These are phyloP conservation scores for Xestia ashworthii DNA, from an alignment of 2,888 invertebrate genomes.

Conservation along the genomic window DNA sequence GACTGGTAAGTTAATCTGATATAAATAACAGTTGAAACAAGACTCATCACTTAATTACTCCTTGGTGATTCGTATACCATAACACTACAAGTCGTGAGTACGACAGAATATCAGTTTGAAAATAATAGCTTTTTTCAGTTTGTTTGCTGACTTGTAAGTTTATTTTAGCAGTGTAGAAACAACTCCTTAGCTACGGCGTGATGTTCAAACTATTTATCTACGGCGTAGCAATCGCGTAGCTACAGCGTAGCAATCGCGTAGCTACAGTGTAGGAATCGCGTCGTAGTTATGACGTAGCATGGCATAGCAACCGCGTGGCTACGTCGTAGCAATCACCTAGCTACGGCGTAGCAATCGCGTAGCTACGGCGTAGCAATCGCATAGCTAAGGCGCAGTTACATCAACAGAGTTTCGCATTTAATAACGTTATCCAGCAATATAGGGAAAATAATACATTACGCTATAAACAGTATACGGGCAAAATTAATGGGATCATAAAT, in stretches of 20 bases:
- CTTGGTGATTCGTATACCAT: background rate
- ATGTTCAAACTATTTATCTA: too few relatives aligned
- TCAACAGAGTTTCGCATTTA: conserved; percentile 3
- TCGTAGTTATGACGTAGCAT: too few relatives aligned
- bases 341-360: background rate
- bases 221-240: too few relatives aligned
- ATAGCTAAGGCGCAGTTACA: background rate
- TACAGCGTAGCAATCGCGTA: too few relatives aligned
- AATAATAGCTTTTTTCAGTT: background rate
- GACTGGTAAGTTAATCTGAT: conserved; percentile 20
- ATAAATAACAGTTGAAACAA: background rate
- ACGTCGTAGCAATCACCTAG: background rate
- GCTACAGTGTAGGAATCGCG: background rate
- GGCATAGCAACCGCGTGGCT: background rate
- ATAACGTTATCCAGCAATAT: conserved; percentile 22
- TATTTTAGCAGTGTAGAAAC: too few relatives aligned
- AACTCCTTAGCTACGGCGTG: too few relatives aligned
- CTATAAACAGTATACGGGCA: background rate
- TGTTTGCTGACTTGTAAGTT: too few relatives aligned
- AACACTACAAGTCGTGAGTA: background rate
- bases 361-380: background rate
- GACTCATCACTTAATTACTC: background rate
- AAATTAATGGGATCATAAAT: background rate
- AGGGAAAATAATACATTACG: background rate
- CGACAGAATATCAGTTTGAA: background rate